These are phyloP conservation scores for Drosophila setifemur DNA, from an alignment of 1,140 invertebrate genomes.

Conservation along the genomic window DNA sequence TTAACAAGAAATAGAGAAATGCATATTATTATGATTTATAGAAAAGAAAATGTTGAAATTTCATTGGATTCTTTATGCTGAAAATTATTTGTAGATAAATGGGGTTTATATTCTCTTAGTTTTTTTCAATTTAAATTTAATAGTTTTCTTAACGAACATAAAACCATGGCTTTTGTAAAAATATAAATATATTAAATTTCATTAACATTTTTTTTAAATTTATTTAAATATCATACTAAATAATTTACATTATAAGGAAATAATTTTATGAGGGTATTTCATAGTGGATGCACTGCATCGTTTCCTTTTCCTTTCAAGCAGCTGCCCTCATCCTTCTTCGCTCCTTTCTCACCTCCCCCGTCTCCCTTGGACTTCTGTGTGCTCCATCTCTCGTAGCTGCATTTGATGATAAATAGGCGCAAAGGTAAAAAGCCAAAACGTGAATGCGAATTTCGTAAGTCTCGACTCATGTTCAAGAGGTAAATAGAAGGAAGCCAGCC, in stretches of 20 bases:
- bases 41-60: too few relatives aligned
- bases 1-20: too few relatives aligned
- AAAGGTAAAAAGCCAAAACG: constrained; percentile 80
- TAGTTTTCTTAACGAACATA: background rate
- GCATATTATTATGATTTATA: too few relatives aligned
- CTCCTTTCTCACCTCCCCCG: background rate
- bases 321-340: constrained; percentile 31
- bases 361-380: constrained; percentile 3
- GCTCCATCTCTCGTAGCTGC: constrained; percentile 37
- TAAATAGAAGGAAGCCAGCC: constrained; percentile 36
- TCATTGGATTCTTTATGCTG: too few relatives aligned
- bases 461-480: constrained; percentile 46
- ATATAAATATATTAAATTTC: background rate
- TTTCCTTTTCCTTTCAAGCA: constrained; percentile 50
- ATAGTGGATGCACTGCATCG: background rate
- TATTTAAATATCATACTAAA: too few relatives aligned
- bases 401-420: constrained; percentile 80
- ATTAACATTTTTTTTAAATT: background rate
- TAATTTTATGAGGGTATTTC: too few relatives aligned
- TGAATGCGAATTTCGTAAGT: constrained; percentile 73
- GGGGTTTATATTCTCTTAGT: too few relatives aligned
- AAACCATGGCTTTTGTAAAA: background rate
- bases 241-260: too few relatives aligned
- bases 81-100: too few relatives aligned
- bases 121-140: background rate